Conservation (phyloP, 1,140 invertebrate species). For the Nephila pilipes region DNA sequence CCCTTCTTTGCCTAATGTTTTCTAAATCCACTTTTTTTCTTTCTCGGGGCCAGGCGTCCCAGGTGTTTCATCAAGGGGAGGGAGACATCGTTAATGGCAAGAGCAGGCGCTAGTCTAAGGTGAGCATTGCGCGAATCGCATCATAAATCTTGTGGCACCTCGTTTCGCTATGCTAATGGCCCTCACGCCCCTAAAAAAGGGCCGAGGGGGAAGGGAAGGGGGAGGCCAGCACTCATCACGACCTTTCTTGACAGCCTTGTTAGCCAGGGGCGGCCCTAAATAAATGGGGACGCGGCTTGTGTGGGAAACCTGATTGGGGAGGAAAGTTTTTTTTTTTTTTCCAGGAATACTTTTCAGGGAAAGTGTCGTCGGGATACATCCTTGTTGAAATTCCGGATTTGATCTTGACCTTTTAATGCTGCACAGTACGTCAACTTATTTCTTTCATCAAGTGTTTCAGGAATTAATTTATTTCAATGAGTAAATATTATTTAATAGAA, state of each 20-base stretch:
- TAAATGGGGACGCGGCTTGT: conserved; percentile 40
- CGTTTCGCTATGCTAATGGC: conserved; percentile 62
- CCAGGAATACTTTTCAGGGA: neutral
- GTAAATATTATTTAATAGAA: no score
- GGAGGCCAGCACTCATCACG: conserved; percentile 15
- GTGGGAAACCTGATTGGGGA: neutral
- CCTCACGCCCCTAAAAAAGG: conserved; percentile 23
- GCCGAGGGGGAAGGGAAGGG: neutral
- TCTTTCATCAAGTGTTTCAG: no score
- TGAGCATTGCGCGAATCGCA: neutral
- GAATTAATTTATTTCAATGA: no score
- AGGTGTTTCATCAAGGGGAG: conserved; percentile 28
- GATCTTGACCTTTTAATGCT: no score
- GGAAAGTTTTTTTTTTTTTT: neutral
- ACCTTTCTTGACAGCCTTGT: conserved; percentile 64
- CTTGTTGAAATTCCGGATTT: no score
- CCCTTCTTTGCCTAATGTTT: conserved; percentile 21
- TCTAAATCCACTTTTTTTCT: conserved; percentile 46
- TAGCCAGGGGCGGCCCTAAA: conserved; percentile 54
- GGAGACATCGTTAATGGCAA: conserved; percentile 17
- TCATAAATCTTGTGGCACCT: conserved; percentile 61
- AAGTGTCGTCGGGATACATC: no score
- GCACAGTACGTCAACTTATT: no score
- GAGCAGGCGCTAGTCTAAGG: neutral
- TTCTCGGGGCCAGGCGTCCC: conserved; percentile 10